Base-by-base conservation (phyloP, 2,797 vertebrate genomes). In the Parauchenoglanis punctatus region DNA sequence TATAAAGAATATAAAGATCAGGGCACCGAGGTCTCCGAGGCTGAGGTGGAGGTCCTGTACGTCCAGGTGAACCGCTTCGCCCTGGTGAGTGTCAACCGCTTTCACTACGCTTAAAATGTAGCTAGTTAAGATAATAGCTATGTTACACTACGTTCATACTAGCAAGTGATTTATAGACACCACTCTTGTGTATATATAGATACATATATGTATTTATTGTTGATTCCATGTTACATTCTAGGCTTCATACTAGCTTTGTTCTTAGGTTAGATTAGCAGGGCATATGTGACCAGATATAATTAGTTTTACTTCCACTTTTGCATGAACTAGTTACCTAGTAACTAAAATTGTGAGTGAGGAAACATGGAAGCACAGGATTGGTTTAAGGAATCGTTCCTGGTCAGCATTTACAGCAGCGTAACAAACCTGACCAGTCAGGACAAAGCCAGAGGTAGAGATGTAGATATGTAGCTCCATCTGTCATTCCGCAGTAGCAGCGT, bases 61-160 rank as follows among this genome's bases (percentile, higher is more conserved):
- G 96, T 99, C 83, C 99, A 99, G 91, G 98, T 99, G 92, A 99
- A 99, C 95, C 94, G 95, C 40, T 99, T 99, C 92, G 95, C 98
- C 63, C 92, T 99, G 97, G 99, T 99, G 92, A 97, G 96, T 92
- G 1, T 72, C 58, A 0, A 20, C 18, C 35, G 18, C 77, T 58
- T 80, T 82, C 20, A 31, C 1, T 6, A 46, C 15, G 2, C 46
- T 31, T 52, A 15, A 28, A 76, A 28, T 54, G 13, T 35, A 20
- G 18, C 1, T 31, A 4, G n/a, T 18, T 18, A 18, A 10, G 7
- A 10, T 54, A 31, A 54, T 10, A 7, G n/a, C 73, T n/a, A 72
- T 72, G 44, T 25, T 13, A 49, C 23, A 25, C 31, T 72, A 49
- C 4, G 5, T 13, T n/a, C 23, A 52, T n/a, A 12, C 7, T 25